A percentile compares a stretch with the other conserved stretches of the same genome.
Evolutionary conservation across 2,888 invertebrate genomes (phyloP).

Genomic region (Emesis furor): DNA sequence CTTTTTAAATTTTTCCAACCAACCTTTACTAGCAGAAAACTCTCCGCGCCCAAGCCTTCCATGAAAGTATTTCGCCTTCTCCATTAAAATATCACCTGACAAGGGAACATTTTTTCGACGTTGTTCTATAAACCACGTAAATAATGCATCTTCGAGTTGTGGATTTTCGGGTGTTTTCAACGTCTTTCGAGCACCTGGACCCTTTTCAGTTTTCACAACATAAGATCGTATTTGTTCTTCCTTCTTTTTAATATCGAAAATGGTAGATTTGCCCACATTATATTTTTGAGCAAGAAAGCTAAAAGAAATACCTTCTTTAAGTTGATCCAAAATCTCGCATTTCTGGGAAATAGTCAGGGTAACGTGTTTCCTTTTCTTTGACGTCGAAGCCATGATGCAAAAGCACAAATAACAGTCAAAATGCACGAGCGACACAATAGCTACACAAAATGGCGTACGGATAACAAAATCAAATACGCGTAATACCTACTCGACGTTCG

Average conservation of each 20-base stretch:
- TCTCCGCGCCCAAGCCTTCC: slow-evolving; percentile 40
- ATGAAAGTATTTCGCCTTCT: slow-evolving; percentile 54
- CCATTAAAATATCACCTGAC: slow-evolving; percentile 45
- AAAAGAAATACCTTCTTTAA: slow-evolving; percentile 48
- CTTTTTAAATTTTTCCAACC: too few species aligned
- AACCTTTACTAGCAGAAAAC: slow-evolving; percentile 44
- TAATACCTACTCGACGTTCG: too few species aligned
- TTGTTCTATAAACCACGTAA: slow-evolving; percentile 61
- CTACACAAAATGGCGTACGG: not conserved
- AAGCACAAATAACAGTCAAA: not conserved
- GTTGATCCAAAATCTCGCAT: slow-evolving; percentile 31
- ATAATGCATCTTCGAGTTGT: slow-evolving; percentile 54
- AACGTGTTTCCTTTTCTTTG: slow-evolving; percentile 39
- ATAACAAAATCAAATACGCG: too few species aligned
- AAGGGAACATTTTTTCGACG: slow-evolving; percentile 49
- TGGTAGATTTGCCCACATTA: slow-evolving; percentile 39
- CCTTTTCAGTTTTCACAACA: slow-evolving; percentile 43
- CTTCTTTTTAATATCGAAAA: slow-evolving; percentile 38
- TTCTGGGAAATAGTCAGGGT: slow-evolving; percentile 56
- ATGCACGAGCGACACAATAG: too few species aligned
- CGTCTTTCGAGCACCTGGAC: slow-evolving; percentile 52
- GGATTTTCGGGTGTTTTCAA: slow-evolving; percentile 48
- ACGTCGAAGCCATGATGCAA: slow-evolving; percentile 25
- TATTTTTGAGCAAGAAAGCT: slow-evolving; percentile 40
- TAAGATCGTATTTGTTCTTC: slow-evolving; percentile 46